Evolutionary conservation across 2,113 vertebrate genomes (phyloP).

Genomic region (Neotragus pygmaeus): DNA sequence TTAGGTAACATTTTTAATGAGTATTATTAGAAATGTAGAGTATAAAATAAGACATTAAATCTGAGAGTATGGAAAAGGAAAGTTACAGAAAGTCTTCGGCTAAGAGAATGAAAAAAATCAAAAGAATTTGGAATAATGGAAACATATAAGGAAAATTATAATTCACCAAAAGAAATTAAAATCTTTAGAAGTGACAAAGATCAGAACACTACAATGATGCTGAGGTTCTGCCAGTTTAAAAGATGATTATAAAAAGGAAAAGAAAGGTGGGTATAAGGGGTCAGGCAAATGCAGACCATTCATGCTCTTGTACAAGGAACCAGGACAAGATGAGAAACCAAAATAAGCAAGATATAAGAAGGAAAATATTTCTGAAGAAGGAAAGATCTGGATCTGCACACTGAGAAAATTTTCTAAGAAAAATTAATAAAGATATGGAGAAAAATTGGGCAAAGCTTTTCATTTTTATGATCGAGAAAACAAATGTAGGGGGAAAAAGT

Average conservation of each 20-base stretch:
- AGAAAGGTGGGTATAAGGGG: background rate
- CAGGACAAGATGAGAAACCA: background rate
- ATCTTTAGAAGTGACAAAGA: background rate
- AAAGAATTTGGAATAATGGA: background rate
- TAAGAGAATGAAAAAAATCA: background rate
- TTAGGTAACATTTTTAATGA: background rate
- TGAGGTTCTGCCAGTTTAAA: background rate
- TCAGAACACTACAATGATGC: background rate
- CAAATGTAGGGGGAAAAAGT: background rate
- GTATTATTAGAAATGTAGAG: background rate
- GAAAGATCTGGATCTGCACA: background rate
- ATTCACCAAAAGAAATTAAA: background rate
- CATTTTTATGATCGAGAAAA: background rate
- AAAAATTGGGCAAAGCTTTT: background rate
- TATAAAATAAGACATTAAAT: background rate
- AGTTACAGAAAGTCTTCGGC: background rate
- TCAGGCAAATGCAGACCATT: background rate
- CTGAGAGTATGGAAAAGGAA: background rate
- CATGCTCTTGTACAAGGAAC: background rate
- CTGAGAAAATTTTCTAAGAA: background rate
- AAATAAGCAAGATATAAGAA: background rate
- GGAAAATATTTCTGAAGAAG: background rate
- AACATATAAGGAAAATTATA: background rate
- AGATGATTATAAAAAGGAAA: background rate
- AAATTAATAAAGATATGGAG: background rate